These are phyloP conservation scores for Gymnocephalus cernua DNA, from an alignment of 2,113 vertebrate species.

Conservation along the genomic window DNA sequence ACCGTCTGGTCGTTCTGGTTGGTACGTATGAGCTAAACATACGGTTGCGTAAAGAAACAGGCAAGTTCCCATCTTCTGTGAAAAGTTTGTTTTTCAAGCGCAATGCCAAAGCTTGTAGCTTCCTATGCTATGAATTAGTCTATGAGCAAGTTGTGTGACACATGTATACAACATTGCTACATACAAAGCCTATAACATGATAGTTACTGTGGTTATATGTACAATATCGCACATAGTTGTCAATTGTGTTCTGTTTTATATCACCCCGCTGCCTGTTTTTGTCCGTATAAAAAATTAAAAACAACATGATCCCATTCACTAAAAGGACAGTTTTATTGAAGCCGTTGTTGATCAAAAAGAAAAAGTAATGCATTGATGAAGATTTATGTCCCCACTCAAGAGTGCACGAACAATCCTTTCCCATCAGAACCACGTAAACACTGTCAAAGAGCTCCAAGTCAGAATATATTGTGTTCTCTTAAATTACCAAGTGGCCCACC, in stretches of 20 bases:
- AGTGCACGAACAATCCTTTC: conserved; percentile 61
- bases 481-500: conserved; percentile 60
- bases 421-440: conserved; percentile 74
- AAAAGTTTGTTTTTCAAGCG: neutral
- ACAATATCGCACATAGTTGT: neutral
- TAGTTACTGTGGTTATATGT: neutral
- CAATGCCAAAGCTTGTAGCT: neutral
- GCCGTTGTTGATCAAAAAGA: conserved; percentile 63
- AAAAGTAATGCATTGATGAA: conserved; percentile 61
- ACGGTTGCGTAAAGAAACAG: neutral
- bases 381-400: conserved; percentile 66
- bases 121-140: conserved; percentile 1
- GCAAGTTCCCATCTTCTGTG: neutral
- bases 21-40: conserved; percentile 64
- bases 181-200: neutral
- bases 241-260: conserved; percentile 38
- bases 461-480: conserved; percentile 65
- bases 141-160: neutral
- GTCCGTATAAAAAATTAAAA: conserved; percentile 14
- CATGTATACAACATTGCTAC: neutral
- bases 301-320: conserved; percentile 36
- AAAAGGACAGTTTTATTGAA: conserved; percentile 38
- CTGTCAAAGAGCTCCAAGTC: conserved; percentile 57
- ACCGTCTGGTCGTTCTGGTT: conserved; percentile 71
- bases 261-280: conserved; percentile 17